These are phyloP conservation scores for Oscheius sp. DNA, from an alignment of 2,888 invertebrate genomes.

Conservation along the genomic window DNA sequence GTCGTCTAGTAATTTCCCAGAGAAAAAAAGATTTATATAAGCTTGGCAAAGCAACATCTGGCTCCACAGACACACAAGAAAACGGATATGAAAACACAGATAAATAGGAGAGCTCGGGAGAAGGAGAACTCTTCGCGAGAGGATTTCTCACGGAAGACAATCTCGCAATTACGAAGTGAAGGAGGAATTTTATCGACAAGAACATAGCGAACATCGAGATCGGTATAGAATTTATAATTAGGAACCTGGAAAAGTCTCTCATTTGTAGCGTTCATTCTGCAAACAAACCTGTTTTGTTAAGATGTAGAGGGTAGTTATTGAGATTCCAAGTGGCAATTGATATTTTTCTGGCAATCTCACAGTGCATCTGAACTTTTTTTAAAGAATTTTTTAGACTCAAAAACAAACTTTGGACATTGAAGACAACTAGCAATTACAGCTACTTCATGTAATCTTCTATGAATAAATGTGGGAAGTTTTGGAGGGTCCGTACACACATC, in stretches of 20 bases:
- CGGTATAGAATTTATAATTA: slow-evolving; percentile 30
- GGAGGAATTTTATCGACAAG: slow-evolving; percentile 37
- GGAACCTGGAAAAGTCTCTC: slow-evolving; percentile 12
- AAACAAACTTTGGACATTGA: slow-evolving; percentile 25
- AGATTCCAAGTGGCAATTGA: slow-evolving; percentile 36
- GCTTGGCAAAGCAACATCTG: slow-evolving; percentile 24
- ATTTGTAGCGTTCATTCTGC: neutral
- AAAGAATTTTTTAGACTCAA: neutral
- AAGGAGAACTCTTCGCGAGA: neutral
- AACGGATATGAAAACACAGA: slow-evolving; percentile 17
- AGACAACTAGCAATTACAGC: slow-evolving; percentile 21
- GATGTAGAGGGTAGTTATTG: slow-evolving; percentile 37
- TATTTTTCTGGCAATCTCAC: slow-evolving; percentile 40
- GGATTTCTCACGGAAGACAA: slow-evolving; percentile 8
- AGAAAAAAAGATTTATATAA: neutral
- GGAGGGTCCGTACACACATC: slow-evolving; percentile 24
- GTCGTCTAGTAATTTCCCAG: no score
- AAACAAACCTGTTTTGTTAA: slow-evolving; percentile 34
- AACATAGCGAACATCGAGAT: slow-evolving; percentile 41
- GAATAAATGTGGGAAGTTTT: neutral
- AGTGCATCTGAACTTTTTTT: slow-evolving; percentile 44
- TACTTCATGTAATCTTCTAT: slow-evolving; percentile 4
- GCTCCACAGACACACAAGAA: slow-evolving; percentile 25
- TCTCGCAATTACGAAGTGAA: slow-evolving; percentile 36
- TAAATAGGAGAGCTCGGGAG: slow-evolving; percentile 1